Base-by-base conservation (phyloP, 2,888 invertebrate species). In the Fissipunctia ypsillon region DNA sequence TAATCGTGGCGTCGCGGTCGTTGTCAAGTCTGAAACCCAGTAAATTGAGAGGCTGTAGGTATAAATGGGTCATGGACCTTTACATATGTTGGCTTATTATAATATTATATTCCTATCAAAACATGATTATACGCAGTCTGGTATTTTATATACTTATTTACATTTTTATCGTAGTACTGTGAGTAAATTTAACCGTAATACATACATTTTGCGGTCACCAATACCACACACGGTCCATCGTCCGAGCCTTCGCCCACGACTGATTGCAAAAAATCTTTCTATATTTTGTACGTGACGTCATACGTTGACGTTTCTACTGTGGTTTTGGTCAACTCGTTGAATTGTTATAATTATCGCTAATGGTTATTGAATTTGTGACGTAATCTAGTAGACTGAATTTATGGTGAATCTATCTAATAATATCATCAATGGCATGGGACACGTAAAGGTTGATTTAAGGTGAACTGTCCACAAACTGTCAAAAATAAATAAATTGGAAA, bases 121-220 rank as follows among this genome's bases (percentile, higher is more conserved):
- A 68, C 28, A 48, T 56, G 14, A 50, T 68, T 31, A 38, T 48
- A 35, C 57, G 50, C 35, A 66, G 57, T 28, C 63, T 56, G 57
- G 12, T 64, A 56, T n/a, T n/a, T n/a, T 71, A 72, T 71, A 72
- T 50, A 43, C 83, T 54, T 82, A 65, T 78, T 81, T 76, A 76
- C 60, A 56, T 80, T 74, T 73, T 52, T 52, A 65, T 25, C 41
- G 50, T 56, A 60, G 54, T 60, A 31, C 54, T 43, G 43, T 43
- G 25, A 71, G 35, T 59, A 50, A 71, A 77, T 82, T 67, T 69
- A n/a, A 69, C 50, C 45, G 38, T 61, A 61, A n/a, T 59, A 61
- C 9, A 43, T 78, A 48, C 25, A 79, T 80, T 70, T 69, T 73
- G 73, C 61, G 69, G 70, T 75, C 63, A 68, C 60, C 38, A 70